Conservation (phyloP, 2,888 invertebrate genomes). For the Himalopsyche anomala region DNA sequence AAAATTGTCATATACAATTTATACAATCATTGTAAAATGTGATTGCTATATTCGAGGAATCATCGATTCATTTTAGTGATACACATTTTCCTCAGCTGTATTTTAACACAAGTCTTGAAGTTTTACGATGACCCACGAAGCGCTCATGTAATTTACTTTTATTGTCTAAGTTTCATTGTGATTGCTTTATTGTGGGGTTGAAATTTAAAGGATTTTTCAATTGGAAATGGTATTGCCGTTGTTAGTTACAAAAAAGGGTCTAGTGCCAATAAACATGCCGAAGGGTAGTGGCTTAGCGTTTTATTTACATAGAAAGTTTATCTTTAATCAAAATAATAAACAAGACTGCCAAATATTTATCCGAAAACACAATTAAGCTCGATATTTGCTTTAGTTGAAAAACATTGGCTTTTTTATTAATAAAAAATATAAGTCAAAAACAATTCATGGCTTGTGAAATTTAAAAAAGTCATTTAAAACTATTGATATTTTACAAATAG, state of each 20-base stretch:
- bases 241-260: constrained; percentile 41
- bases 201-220: constrained; percentile 57
- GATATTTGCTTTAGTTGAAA: background rate
- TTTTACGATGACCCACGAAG: constrained; percentile 39
- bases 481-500: no score
- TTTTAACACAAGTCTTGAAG: constrained; percentile 10
- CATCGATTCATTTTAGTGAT: background rate
- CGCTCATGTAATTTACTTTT: constrained; percentile 47
- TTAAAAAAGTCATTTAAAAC: no score
- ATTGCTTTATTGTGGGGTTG: constrained; percentile 48
- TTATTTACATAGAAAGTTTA: constrained; percentile 31
- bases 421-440: background rate
- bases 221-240: constrained; percentile 46
- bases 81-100: constrained; percentile 38
- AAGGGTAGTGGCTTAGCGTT: constrained; percentile 13
- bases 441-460: background rate
- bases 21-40: no score
- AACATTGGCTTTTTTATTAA: background rate
- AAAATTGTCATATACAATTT: no score
- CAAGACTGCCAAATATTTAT: background rate
- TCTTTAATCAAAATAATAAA: constrained; percentile 26
- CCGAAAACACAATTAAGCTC: background rate
- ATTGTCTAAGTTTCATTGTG: constrained; percentile 51
- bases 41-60: no score
- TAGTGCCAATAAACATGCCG: constrained; percentile 43